Evolutionary conservation across 2,113 vertebrate genomes (phyloP), one percentile per base, ranked within the genome.

Genomic region (Laterallus jamaicensis): DNA sequence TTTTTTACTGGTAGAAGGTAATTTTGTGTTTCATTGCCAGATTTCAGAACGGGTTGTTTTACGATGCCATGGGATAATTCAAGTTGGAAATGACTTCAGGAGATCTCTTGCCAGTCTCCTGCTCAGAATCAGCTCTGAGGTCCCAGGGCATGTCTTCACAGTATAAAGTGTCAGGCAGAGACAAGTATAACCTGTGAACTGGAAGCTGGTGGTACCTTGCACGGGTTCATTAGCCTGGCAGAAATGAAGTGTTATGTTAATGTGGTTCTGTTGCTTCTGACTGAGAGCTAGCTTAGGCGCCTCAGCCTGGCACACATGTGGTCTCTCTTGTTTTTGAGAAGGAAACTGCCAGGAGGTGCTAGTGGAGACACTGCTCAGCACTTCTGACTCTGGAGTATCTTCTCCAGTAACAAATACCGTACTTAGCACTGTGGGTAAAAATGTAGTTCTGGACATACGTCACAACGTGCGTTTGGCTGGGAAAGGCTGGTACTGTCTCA

Each of bases 301-400:
- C 58, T 85, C 62, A 59, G 35, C 40, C 37, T 1, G 1, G 15
- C 0, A 0, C 47, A 64, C 70, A 50, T 19, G 4, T 6, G 52
- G 22, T 42, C 7, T 13, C 1, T 13, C 13, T 71, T 24, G 19
- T 78, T 71, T 63, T 52, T 58, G 68, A 44, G 22, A 70, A 75
- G 25, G 12, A 25, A 73, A 12, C 12, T 49, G 63, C 25, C 69
- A 39, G 55, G 55, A 69, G 20, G 9, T 80, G 62, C 55, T 88
- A n/a, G 11, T 44, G n/a, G 49, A 82, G 21, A 32, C 3, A 6
- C 16, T 32, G 44, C 47, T 68, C 8, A 1, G 32, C 50, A 14
- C 13, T 32, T 17, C 32, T 58, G 39, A 22, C 17, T 64, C 52
- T 66, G 42, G 44, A 68, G 15, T 8, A 31, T 81, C 28, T 73